Evolutionary conservation across 2,888 invertebrate species (phyloP), one percentile per base, ranked within the genome.

Genomic region (Polymixis flavicincta): DNA sequence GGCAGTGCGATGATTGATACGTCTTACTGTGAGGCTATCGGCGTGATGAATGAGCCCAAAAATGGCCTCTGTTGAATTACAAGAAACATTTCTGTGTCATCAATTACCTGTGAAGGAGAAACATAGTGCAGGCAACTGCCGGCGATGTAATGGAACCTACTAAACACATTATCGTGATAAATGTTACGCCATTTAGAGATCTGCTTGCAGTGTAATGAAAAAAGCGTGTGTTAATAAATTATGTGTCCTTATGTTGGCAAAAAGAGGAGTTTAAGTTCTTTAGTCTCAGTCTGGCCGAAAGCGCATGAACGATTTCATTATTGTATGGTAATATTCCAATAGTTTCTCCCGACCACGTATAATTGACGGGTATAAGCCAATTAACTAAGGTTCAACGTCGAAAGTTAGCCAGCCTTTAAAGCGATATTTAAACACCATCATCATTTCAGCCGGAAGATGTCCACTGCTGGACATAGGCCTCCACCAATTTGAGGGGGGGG

Each of bases 1-100:
- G 84, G 84, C 81, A 71, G 72, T 78, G 75, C 78, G 84, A 90
- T 89, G 91, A 91, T 91, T 91, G 90, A 90, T 91, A 84, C 84
- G 68, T 83, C 71, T 77, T 70, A 82, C 80, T 81, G 70, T 50
- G 61, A 70, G 76, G 74, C 78, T 81, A 88, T 87, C 83, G 80
- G 71, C 69, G 71, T 87, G 87, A 88, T 89, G 83, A 86, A 89
- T 88, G 86, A 81, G 64, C 57, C 71, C 63, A 64, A 82, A 87
- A 74, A 84, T 68, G 74, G 66, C 77, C 84, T 78, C 80, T 80
- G 82, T 82, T 81, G 74, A 77, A 85, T 86, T 81, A 83, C 82
- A 78, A 79, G 70, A 74, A 76, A 78, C 72, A 75, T 80, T 88
- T 72, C 65, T 66, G n/a, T 74, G 74, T 76, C 78, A 86, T 84